phyloP scores from a whole-genome alignment of 53 echinoderm and acorn worm species.

The Holothuria scabra region DNA sequence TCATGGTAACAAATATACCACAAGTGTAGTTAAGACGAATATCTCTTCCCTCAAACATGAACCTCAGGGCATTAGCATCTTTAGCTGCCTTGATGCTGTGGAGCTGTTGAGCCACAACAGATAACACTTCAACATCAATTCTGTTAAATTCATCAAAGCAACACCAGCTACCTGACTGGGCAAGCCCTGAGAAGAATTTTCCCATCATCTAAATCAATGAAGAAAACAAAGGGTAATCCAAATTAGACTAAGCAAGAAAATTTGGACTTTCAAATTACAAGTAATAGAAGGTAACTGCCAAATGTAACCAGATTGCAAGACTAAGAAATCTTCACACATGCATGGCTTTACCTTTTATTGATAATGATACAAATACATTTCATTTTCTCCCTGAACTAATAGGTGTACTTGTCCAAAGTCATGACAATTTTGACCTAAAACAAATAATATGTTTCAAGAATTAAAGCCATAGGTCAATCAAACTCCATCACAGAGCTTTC shows the following conservation, averaged over 20 bases:
- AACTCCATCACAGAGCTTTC: too few relatives aligned
- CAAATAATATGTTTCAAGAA: too few relatives aligned
- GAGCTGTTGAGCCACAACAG: slow-evolving; percentile 97
- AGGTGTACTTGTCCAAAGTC: too few relatives aligned
- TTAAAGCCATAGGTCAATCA: too few relatives aligned
- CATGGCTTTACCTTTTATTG: too few relatives aligned
- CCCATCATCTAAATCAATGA: slow-evolving; percentile 79
- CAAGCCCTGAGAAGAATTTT: slow-evolving; percentile 97
- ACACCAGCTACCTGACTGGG: slow-evolving; percentile 99
- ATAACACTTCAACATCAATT: slow-evolving; percentile 95
- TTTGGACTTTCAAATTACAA: too few relatives aligned
- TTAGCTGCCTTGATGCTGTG: slow-evolving; percentile 99
- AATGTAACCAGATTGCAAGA: too few relatives aligned
- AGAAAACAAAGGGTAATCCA: background rate
- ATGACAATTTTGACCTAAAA: too few relatives aligned
- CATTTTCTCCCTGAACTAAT: too few relatives aligned
- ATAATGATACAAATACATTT: too few relatives aligned
- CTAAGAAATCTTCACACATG: too few relatives aligned
- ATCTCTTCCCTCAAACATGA: slow-evolving; percentile 97
- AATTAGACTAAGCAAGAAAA: background rate
- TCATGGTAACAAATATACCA: slow-evolving; percentile 99
- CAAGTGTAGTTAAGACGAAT: slow-evolving; percentile 90
- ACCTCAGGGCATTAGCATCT: slow-evolving; percentile 95
- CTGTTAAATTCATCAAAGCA: slow-evolving; percentile 99
- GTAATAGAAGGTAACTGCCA: background rate